A percentile compares a stretch with the other conserved stretches of the same genome.
phyloP scores from a whole-genome alignment of 2,888 invertebrate genomes.

The Cosmia pyralina region DNA sequence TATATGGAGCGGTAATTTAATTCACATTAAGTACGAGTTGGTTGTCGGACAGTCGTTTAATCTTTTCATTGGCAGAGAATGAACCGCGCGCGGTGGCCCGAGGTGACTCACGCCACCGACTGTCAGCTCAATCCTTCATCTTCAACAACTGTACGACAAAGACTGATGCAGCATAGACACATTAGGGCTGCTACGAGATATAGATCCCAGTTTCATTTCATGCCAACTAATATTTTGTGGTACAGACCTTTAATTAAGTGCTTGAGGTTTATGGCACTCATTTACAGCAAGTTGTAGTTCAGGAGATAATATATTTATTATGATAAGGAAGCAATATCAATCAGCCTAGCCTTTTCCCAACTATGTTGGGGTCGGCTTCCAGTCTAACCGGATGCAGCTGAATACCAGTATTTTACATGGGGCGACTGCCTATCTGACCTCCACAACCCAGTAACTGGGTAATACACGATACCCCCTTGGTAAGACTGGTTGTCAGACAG shows the following conservation, averaged over 20 bases:
- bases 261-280: not conserved
- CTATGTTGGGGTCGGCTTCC: too few species aligned
- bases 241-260: too few species aligned
- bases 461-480: too few species aligned
- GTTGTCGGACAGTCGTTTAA: slow-evolving; percentile 76
- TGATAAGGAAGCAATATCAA: not conserved
- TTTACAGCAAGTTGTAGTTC: not conserved
- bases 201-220: not conserved
- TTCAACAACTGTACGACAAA: slow-evolving; percentile 68
- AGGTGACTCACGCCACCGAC: slow-evolving; percentile 73
- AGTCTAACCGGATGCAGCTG: too few species aligned
- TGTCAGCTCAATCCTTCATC: slow-evolving; percentile 70
- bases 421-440: too few species aligned
- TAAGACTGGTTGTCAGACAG: too few species aligned
- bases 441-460: too few species aligned
- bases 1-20: slow-evolving; percentile 81
- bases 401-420: too few species aligned
- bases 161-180: slow-evolving; percentile 68
- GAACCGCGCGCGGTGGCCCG: slow-evolving; percentile 78
- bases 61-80: slow-evolving; percentile 80
- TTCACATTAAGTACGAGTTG: slow-evolving; percentile 80
- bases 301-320: not conserved
- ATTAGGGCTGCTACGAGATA: slow-evolving; percentile 52
- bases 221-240: slow-evolving; percentile 8
- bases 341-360: too few species aligned